Evolutionary conservation across 2,888 invertebrate genomes (phyloP).

Genomic region (Horisme vitalbata): DNA sequence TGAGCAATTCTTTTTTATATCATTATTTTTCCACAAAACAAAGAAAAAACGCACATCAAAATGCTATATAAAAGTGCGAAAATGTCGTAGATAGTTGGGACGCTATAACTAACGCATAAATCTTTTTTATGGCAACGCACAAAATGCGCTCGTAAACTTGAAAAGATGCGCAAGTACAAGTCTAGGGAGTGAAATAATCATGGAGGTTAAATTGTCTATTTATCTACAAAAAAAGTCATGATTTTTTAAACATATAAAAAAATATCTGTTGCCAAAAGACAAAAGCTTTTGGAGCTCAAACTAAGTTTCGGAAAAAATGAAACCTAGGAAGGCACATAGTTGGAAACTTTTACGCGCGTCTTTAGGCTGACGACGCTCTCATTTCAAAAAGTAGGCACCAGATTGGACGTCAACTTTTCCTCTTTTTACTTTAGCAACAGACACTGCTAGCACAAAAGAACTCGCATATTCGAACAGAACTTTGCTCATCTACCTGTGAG

Average conservation of each 20-base stretch:
- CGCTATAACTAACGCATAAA: slow-evolving; percentile 58
- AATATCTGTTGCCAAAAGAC: neutral
- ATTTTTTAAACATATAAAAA: too few relatives aligned
- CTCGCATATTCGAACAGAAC: slow-evolving; percentile 54
- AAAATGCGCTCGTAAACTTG: slow-evolving; percentile 57
- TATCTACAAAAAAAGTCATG: too few relatives aligned
- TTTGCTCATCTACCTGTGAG: slow-evolving; percentile 45
- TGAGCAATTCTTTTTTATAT: too few relatives aligned
- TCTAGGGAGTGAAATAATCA: slow-evolving; percentile 40
- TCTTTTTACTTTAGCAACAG: slow-evolving; percentile 57
- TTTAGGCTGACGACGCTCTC: slow-evolving; percentile 52
- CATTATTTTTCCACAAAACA: slow-evolving; percentile 14
- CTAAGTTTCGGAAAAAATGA: slow-evolving; percentile 37
- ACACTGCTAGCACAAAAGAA: slow-evolving; percentile 57
- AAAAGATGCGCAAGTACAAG: slow-evolving; percentile 50
- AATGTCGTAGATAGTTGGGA: slow-evolving; percentile 51
- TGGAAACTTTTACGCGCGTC: slow-evolving; percentile 51
- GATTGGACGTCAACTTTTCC: slow-evolving; percentile 70
- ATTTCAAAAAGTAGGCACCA: slow-evolving; percentile 69
- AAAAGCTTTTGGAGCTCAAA: neutral
- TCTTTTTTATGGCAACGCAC: slow-evolving; percentile 52
- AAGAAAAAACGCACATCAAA: slow-evolving; percentile 37
- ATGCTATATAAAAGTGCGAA: slow-evolving; percentile 46
- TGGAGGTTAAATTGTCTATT: slow-evolving; percentile 21
- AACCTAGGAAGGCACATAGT: slow-evolving; percentile 37